These are phyloP conservation scores for Pristionchus pacificus DNA, from an alignment of 1,140 invertebrate species.

Conservation along the genomic window DNA sequence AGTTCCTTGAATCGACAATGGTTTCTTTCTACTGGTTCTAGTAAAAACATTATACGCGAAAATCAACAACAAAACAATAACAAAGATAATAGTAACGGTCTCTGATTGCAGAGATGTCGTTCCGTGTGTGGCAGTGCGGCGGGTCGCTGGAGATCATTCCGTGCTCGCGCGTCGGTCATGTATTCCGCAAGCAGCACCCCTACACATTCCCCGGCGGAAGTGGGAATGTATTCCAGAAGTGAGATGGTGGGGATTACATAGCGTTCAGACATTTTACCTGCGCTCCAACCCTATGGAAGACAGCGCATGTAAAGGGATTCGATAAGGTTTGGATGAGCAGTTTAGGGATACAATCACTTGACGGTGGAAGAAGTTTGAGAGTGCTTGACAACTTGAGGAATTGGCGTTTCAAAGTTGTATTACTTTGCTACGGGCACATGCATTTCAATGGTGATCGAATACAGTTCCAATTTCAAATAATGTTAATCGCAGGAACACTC, in stretches of 20 bases:
- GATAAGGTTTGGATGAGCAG: too few species aligned
- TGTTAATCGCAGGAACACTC: constrained; percentile 91
- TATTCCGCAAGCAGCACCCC: constrained; percentile 77
- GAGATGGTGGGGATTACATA: constrained; percentile 5
- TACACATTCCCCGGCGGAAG: constrained; percentile 85
- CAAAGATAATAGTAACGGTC: background rate
- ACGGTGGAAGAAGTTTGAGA: too few species aligned
- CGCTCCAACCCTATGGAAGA: background rate
- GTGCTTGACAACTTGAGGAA: too few species aligned
- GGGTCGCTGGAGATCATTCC: constrained; percentile 52
- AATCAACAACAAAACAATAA: background rate
- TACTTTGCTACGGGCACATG: too few species aligned
- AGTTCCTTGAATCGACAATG: too few species aligned
- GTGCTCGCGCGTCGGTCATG: constrained; percentile 53
- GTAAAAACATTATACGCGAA: background rate
- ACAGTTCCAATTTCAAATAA: constrained; percentile 59
- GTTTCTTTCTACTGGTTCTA: background rate
- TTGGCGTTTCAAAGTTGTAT: too few species aligned
- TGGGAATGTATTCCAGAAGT: constrained; percentile 56
- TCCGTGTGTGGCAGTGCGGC: constrained; percentile 70
- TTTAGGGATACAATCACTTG: too few species aligned
- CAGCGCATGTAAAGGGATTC: too few species aligned
- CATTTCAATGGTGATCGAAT: too few species aligned
- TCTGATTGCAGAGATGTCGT: constrained; percentile 61
- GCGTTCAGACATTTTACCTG: background rate